Percentiles rank a stretch among this genome's conserved stretches.
Evolutionary conservation across 1,140 invertebrate species (phyloP).

Genomic region (Drosophila truncata): DNA sequence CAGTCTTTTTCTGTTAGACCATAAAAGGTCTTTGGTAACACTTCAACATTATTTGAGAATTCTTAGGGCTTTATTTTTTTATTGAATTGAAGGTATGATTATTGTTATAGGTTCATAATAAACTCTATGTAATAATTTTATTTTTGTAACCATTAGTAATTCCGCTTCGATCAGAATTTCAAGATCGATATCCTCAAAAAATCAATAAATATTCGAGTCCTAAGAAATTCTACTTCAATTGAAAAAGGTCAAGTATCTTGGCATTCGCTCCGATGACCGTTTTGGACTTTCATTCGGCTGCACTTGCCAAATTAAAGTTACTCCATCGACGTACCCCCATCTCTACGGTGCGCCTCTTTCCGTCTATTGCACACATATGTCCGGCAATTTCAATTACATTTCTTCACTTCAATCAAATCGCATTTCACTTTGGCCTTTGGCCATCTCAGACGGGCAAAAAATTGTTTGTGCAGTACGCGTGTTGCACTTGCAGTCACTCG

Average conservation of each 20-base stretch:
- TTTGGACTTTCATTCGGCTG: constrained; percentile 42
- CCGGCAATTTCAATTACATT: constrained; percentile 76
- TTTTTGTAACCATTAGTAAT: too few species aligned
- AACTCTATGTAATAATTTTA: too few species aligned
- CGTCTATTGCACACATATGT: constrained; percentile 48
- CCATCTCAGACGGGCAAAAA: constrained; percentile 30
- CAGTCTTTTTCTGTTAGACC: too few species aligned
- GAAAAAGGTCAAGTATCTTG: constrained; percentile 2
- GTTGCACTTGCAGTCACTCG: constrained; percentile 73
- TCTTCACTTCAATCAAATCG: constrained; percentile 77
- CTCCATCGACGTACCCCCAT: background rate
- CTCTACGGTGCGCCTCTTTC: background rate
- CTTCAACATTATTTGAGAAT: background rate
- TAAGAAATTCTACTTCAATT: background rate
- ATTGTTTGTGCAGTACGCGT: constrained; percentile 68
- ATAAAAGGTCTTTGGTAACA: too few species aligned
- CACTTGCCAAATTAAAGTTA: constrained; percentile 52
- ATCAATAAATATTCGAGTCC: too few species aligned
- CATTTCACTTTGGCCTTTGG: constrained; percentile 34
- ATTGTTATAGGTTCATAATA: too few species aligned
- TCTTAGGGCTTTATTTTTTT: background rate
- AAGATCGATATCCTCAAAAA: background rate
- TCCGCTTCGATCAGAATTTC: too few species aligned
- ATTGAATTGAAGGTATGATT: too few species aligned
- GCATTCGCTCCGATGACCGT: constrained; percentile 3